Base-by-base conservation (phyloP, 1,140 invertebrate genomes). In the Mactra quadrangularis region DNA sequence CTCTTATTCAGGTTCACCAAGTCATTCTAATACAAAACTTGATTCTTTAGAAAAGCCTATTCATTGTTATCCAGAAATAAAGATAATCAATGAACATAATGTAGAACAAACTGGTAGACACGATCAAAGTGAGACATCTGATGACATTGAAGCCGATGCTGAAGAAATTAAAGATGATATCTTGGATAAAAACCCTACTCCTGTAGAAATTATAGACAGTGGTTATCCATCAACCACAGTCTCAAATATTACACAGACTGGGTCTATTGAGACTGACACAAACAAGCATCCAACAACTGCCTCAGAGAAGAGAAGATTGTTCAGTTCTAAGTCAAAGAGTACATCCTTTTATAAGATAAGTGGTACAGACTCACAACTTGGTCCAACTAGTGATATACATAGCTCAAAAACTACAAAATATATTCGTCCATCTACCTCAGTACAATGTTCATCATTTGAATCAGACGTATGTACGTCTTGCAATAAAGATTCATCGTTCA, bases 21-120 rank as follows among this genome's bases (percentile, higher is more conserved):
- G 9, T 17, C 3, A 0, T 22, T 27, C 35, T 0, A 55, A 3
- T 11, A 3, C 29, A 33, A 60, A 31, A n/a, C 17, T 31, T 60
- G 57, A n/a, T n/a, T n/a, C n/a, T n/a, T n/a, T n/a, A n/a, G n/a
- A n/a, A n/a, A 72, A 72, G 17, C 33, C 27, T 13, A 38, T 1
- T 0, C 79, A 82, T 72, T 82, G 57, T 25, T 82, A 62, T 55
- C 79, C 79, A 15, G 60, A 74, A 52, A 74, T 82, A 22, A 35
- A 35, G 27, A 82, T 82, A 19, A 62, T 82, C 13, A 82, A 82
- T 55, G 79, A 71, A 62, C 13, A 60, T 72, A 62, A 62, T 22
- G 41, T 38, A 71, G 68, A 82, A 45, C 22, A 53, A 33, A 27
- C 6, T 22, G 52, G 52, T 4, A 25, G 27, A n/a, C 53, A 59